These are phyloP conservation scores for Zeugodacus cucurbitae DNA, from an alignment of 1,140 invertebrate species.

Conservation along the genomic window DNA sequence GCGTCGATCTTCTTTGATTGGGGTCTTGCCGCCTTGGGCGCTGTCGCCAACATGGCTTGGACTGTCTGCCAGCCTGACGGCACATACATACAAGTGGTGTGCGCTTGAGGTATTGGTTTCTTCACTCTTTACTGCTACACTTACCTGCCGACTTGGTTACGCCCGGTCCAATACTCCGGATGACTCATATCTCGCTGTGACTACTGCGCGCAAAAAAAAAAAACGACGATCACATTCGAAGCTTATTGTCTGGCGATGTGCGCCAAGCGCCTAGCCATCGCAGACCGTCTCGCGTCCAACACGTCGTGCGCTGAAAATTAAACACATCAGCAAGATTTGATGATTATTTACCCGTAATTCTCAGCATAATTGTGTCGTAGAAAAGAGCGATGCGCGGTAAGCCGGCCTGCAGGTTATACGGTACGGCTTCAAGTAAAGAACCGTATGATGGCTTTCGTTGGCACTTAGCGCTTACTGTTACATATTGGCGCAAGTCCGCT, in stretches of 20 bases:
- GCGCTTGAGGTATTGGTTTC: not conserved
- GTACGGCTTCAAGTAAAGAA: not conserved
- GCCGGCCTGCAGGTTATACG: not conserved
- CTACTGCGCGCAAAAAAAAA: not conserved
- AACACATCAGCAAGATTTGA: slow-evolving; percentile 9
- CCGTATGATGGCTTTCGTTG: not conserved
- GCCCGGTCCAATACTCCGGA: not conserved
- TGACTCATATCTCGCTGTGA: not conserved
- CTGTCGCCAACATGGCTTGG: slow-evolving; percentile 5
- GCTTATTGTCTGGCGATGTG: not conserved
- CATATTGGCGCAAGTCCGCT: not conserved
- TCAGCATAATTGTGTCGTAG: not conserved
- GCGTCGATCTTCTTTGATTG: slow-evolving; percentile 14
- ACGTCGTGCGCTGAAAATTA: not conserved
- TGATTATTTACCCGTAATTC: not conserved
- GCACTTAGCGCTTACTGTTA: not conserved
- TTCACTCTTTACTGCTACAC: not conserved
- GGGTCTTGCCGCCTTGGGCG: not conserved
- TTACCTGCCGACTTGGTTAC: not conserved
- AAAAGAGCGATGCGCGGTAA: not conserved
- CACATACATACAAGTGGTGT: slow-evolving; percentile 13
- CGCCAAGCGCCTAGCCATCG: not conserved
- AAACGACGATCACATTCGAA: not conserved
- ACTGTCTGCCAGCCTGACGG: slow-evolving; percentile 22
- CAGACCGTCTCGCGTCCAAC: not conserved